phyloP scores from a whole-genome alignment of 2,888 invertebrate species.

The Nymphalis urticae region DNA sequence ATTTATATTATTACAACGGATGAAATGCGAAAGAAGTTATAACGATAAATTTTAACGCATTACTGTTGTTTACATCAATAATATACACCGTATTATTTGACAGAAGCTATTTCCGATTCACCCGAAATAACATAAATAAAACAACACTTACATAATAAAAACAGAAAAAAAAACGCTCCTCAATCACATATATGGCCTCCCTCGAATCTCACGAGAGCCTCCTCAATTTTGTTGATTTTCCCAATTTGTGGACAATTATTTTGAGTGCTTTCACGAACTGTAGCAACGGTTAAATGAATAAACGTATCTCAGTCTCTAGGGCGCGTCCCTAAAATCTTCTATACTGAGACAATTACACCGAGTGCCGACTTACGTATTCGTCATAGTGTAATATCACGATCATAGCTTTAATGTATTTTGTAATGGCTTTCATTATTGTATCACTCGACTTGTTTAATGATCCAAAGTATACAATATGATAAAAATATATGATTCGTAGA shows the following conservation, averaged over 20 bases:
- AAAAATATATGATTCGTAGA: no score
- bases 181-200: slow-evolving; percentile 23
- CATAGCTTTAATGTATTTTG: background rate
- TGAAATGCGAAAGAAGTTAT: no score
- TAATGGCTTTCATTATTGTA: background rate
- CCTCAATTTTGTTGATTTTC: slow-evolving; percentile 44
- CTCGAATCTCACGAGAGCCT: slow-evolving; percentile 27
- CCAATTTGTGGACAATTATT: slow-evolving; percentile 55
- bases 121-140: background rate
- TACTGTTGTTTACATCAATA: no score
- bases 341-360: slow-evolving; percentile 26
- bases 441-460: no score
- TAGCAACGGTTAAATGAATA: slow-evolving; percentile 44
- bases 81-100: background rate
- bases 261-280: slow-evolving; percentile 45
- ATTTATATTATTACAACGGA: no score
- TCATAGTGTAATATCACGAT: slow-evolving; percentile 1
- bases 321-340: slow-evolving; percentile 25
- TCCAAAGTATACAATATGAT: no score
- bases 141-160: background rate
- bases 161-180: slow-evolving; percentile 9
- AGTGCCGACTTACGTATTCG: slow-evolving; percentile 27
- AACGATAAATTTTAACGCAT: no score
- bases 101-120: background rate
- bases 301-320: slow-evolving; percentile 35